Base-by-base conservation (phyloP, 2,113 vertebrate species). In the Chloebia gouldiae region DNA sequence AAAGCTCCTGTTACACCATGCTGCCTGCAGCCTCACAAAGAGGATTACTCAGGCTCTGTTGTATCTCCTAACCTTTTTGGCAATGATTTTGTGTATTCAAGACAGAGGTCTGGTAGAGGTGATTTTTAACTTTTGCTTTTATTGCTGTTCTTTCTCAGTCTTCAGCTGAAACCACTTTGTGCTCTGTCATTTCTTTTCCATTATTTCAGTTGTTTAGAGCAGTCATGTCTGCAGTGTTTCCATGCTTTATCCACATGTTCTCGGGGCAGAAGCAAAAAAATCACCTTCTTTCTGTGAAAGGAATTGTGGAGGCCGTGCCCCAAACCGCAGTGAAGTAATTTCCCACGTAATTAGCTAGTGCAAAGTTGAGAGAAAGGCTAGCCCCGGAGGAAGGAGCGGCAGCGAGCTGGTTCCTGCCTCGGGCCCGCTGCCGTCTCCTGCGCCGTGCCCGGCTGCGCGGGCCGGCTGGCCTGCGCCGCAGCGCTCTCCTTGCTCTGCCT, bases 1-100 rank as follows among this genome's bases (percentile, higher is more conserved):
- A 86, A 96, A 96, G 86, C 88, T 95, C 50, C 85, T 93, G 35
- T 94, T 94, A 77, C 76, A 84, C 86, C 50, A 13, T 2, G 23
- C 66, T 93, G 66, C n/a, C 65, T 93, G 8, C 37, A 86, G 47
- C 47, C 20, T 75, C 31, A 56, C 65, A 72, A 92, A 95, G 94
- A 92, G 68, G 88, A 95, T 95, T 93, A 91, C 64, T 81, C 1
- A 2, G 73, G 59, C 49, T 73, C 60, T 95, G n/a, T 73, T 88
- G 25, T 75, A 33, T 78, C 44, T 81, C 27, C 57, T 84, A 33
- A 81, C 53, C 63, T 60, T 88, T 87, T 71, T 56, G 56, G 45
- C 80, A 91, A 73, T 44, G 6, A 47, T 56, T 69, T 59, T 86
- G n/a, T 72, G 31, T 17, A 14, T 64, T 47, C 28, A 61, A 64